These are phyloP conservation scores for Epistrophe eligans DNA, from an alignment of 2,888 invertebrate genomes.

Conservation along the genomic window DNA sequence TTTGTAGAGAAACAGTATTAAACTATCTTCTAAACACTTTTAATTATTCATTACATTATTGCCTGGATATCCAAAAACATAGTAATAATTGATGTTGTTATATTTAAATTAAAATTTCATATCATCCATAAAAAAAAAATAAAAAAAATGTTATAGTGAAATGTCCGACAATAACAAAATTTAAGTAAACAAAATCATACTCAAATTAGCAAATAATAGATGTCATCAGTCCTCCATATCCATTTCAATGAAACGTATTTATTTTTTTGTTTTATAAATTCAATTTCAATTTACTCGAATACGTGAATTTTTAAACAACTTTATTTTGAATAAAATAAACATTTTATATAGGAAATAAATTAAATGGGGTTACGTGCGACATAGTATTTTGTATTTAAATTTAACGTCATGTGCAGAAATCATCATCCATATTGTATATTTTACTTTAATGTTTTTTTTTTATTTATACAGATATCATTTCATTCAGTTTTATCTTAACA, in stretches of 20 bases:
- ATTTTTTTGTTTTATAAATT: background rate
- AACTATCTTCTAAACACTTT: background rate
- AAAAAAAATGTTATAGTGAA: background rate
- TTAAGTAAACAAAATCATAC: background rate
- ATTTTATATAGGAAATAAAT: background rate
- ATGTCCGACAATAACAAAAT: background rate
- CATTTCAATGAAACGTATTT: background rate
- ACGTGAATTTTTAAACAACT: background rate
- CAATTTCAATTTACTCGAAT: background rate
- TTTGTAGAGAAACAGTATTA: background rate
- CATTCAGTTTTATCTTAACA: background rate
- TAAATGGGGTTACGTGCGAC: background rate
- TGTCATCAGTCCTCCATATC: background rate
- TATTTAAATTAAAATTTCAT: background rate
- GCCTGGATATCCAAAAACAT: background rate
- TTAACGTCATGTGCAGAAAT: background rate
- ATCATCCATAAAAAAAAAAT: background rate
- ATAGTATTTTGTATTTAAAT: background rate
- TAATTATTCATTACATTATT: background rate
- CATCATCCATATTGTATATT: too few relatives aligned
- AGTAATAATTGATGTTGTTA: background rate
- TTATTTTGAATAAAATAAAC: background rate
- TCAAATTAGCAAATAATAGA: conserved; percentile 6
- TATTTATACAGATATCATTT: background rate
- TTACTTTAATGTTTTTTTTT: too few relatives aligned